phyloP scores from a whole-genome alignment of 2,888 invertebrate species.

The Alloscopus bannaensis region DNA sequence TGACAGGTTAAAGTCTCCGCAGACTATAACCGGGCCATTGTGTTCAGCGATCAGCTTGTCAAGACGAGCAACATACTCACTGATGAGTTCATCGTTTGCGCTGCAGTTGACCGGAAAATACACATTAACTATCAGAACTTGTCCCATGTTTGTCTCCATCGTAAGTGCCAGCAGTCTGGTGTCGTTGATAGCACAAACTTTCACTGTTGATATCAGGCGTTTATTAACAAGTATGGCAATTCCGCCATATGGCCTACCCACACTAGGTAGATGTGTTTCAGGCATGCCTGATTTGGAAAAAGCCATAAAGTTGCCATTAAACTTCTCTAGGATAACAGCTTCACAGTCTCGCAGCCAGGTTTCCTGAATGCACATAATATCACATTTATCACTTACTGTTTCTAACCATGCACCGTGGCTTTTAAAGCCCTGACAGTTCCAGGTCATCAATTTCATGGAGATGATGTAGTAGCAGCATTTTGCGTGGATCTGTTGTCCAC shows the following conservation, averaged over 20 bases:
- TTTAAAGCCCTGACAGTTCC: slow-evolving; percentile 12
- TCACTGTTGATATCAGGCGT: neutral
- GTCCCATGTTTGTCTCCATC: neutral
- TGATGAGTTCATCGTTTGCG: slow-evolving; percentile 2
- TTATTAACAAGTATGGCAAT: neutral
- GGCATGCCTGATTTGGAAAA: neutral
- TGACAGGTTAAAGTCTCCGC: slow-evolving; percentile 34
- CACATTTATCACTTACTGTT: neutral
- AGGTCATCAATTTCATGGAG: neutral
- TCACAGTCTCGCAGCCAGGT: neutral
- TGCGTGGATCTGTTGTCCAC: too few relatives aligned
- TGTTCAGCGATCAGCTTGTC: slow-evolving; percentile 1
- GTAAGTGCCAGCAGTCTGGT: neutral
- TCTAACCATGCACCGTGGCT: neutral
- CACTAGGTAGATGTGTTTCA: neutral
- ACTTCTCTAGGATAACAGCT: neutral
- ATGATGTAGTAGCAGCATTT: too few relatives aligned
- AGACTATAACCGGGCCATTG: neutral
- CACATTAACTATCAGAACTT: neutral
- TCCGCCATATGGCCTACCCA: neutral
- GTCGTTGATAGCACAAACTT: neutral
- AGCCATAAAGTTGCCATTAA: neutral
- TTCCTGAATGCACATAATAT: neutral
- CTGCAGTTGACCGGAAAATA: slow-evolving; percentile 2
- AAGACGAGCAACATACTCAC: slow-evolving; percentile 15